Percentiles rank a stretch among this genome's conserved stretches.
Conservation (phyloP, 2,113 vertebrate species). For the Ophthalmolycus amberensis region DNA sequence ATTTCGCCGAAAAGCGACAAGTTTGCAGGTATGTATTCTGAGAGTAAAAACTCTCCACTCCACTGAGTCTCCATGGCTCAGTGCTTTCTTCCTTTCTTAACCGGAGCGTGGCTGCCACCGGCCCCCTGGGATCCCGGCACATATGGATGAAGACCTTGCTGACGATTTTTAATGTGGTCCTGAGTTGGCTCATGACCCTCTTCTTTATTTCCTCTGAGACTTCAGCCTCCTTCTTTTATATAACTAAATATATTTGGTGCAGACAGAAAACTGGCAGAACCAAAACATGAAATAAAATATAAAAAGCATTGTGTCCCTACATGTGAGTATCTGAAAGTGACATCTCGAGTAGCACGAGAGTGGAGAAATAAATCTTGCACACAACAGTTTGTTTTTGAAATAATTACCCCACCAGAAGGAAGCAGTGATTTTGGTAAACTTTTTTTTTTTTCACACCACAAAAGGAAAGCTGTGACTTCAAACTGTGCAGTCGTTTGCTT, state of each 20-base stretch:
- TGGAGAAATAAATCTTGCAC: neutral
- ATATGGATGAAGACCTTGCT: conserved; percentile 31
- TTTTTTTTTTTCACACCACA: neutral
- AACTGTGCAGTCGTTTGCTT: conserved; percentile 41
- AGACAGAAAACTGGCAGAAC: neutral
- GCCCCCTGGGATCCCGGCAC: conserved; percentile 16
- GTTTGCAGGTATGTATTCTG: neutral
- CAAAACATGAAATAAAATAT: too few relatives aligned
- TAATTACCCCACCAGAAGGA: conserved; percentile 34
- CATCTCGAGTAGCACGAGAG: conserved; percentile 7
- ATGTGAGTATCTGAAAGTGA: conserved; percentile 8
- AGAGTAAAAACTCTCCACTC: neutral
- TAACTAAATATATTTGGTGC: conserved; percentile 14
- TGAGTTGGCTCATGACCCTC: conserved; percentile 40
- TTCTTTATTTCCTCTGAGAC: conserved; percentile 40
- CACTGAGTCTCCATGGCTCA: conserved; percentile 1
- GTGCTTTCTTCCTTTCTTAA: conserved; percentile 50
- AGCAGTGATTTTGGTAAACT: neutral
- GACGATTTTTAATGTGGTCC: conserved; percentile 39
- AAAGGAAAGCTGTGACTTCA: conserved; percentile 43
- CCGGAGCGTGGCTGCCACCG: neutral
- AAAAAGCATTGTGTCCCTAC: neutral
- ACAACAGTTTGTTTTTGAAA: conserved; percentile 17
- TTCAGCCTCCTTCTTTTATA: conserved; percentile 12
- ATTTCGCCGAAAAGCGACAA: too few relatives aligned